Evolutionary conservation across 30 jellyfish, hydroid and myxozoan genomes (phyloP).

Genomic region (Mastigias papua): DNA sequence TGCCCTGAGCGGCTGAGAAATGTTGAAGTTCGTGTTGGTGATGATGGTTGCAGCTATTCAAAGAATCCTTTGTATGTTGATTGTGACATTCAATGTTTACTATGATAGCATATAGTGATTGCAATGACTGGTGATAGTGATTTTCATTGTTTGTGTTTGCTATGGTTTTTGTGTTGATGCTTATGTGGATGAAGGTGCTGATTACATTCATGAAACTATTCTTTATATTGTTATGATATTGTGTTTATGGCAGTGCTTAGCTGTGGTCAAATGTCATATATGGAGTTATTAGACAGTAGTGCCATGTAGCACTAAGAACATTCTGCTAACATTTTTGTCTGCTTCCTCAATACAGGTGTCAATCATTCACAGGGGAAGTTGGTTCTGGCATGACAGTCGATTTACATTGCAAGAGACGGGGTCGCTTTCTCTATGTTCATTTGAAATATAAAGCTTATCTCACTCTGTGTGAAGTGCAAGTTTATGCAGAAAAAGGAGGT

Average conservation of each 20-base stretch:
- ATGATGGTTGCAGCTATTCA: background rate
- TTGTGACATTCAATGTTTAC: background rate
- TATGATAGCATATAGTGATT: background rate
- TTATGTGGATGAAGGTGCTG: background rate
- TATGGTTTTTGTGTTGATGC: background rate
- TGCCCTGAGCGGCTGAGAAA: slow-evolving; percentile 25
- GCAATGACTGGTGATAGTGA: background rate
- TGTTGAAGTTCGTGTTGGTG: slow-evolving; percentile 32
- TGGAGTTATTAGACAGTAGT: no score
- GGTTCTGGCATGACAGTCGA: background rate
- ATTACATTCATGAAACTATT: background rate
- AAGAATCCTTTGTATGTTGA: slow-evolving; percentile 6
- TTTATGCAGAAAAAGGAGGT: slow-evolving; percentile 58
- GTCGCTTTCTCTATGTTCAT: slow-evolving; percentile 56
- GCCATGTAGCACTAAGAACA: no score
- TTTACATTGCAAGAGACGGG: slow-evolving; percentile 3
- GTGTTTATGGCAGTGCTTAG: background rate
- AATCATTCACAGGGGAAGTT: background rate
- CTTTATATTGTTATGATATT: no score
- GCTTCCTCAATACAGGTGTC: background rate
- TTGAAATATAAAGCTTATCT: slow-evolving; percentile 29
- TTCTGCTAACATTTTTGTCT: background rate
- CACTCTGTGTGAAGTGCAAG: slow-evolving; percentile 74
- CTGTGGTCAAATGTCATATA: background rate
- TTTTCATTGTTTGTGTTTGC: background rate